Percentiles rank a stretch among this genome's conserved stretches.
These are phyloP conservation scores for Melipona quadrifasciata DNA, from an alignment of 1,140 invertebrate species.

Conservation along the genomic window DNA sequence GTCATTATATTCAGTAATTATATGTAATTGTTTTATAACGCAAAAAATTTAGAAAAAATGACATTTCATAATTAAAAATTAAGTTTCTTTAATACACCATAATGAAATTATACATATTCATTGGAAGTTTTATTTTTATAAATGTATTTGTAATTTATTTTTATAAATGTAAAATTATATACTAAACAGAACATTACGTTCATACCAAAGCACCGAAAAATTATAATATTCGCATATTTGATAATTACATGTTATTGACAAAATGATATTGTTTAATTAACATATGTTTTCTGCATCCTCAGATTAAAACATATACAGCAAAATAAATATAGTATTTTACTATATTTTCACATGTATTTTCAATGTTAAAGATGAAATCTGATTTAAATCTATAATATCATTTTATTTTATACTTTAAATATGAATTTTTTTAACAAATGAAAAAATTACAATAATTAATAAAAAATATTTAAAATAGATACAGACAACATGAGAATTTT, in stretches of 20 bases:
- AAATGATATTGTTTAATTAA: neutral
- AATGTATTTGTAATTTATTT: slow-evolving; percentile 67
- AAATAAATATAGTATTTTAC: neutral
- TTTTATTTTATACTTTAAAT: neutral
- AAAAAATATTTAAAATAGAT: neutral
- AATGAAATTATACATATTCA: slow-evolving; percentile 66
- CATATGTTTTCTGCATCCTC: neutral
- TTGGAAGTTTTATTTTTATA: slow-evolving; percentile 58
- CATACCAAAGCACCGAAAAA: slow-evolving; percentile 71
- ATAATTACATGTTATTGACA: slow-evolving; percentile 1
- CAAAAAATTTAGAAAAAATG: slow-evolving; percentile 15
- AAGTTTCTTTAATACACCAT: slow-evolving; percentile 36
- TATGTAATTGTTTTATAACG: neutral
- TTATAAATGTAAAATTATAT: slow-evolving; percentile 75
- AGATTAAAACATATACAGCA: neutral
- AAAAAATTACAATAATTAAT: neutral
- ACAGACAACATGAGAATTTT: slow-evolving; percentile 6
- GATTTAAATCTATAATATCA: neutral
- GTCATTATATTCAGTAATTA: neutral
- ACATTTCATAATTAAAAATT: slow-evolving; percentile 34
- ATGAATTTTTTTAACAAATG: neutral
- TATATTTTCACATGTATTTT: neutral
- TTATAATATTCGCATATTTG: slow-evolving; percentile 54
- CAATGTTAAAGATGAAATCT: neutral
- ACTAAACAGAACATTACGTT: slow-evolving; percentile 68